phyloP scores from a whole-genome alignment of 2,797 vertebrate species.

The Liasis olivaceus region DNA sequence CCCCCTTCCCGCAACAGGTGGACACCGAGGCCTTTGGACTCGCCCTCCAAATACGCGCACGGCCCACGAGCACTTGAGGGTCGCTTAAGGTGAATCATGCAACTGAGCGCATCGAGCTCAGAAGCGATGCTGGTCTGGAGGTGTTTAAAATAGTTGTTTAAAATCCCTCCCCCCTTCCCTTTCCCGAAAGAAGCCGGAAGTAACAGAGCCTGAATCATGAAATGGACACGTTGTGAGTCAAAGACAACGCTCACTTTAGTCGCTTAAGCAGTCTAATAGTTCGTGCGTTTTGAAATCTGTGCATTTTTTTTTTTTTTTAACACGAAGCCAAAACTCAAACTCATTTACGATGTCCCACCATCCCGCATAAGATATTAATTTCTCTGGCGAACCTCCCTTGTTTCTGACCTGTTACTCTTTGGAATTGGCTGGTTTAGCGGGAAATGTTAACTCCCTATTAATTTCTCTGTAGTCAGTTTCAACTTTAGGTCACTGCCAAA shows the following conservation, averaged over 20 bases:
- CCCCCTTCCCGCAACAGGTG: not conserved
- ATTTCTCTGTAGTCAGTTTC: not conserved
- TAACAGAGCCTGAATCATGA: not conserved
- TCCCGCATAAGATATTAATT: not conserved
- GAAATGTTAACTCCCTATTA: not conserved
- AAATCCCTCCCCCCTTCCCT: not conserved
- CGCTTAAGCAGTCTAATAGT: not conserved
- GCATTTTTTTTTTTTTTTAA: not conserved
- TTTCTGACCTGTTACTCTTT: not conserved
- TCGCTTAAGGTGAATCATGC: not conserved
- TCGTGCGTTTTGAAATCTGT: not conserved
- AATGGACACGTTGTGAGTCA: not conserved
- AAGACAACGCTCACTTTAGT: not conserved
- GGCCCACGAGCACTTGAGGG: not conserved
- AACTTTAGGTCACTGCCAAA: not conserved
- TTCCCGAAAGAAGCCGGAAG: not conserved
- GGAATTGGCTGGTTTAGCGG: not conserved
- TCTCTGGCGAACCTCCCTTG: not conserved
- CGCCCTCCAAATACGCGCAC: not conserved
- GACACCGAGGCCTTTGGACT: not conserved
- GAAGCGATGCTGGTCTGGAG: not conserved
- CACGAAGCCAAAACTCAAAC: not conserved
- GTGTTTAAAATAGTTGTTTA: not conserved
- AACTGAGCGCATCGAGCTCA: not conserved
- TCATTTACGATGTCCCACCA: not conserved